Evolutionary conservation across 2,888 invertebrate genomes (phyloP).

Genomic region (Acrobasis repandana): DNA sequence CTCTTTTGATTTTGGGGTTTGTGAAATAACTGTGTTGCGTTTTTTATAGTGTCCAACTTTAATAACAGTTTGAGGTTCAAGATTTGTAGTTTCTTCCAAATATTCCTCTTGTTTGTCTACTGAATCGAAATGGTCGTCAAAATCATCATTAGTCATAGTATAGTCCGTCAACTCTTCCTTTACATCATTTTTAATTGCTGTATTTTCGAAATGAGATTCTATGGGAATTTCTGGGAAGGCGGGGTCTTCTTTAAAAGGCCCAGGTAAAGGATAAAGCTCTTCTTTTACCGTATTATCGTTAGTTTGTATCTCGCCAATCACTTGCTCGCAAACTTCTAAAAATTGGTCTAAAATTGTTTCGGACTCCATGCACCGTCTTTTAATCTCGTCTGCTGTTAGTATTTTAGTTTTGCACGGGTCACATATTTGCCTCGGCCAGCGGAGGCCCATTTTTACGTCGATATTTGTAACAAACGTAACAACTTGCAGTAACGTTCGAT

Average conservation of each 20-base stretch:
- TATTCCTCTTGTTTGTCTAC: slow-evolving; percentile 1
- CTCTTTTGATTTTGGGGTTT: slow-evolving; percentile 27
- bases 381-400: slow-evolving; percentile 60
- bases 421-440: slow-evolving; percentile 66
- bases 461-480: slow-evolving; percentile 57
- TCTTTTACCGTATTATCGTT: slow-evolving; percentile 25
- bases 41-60: not conserved
- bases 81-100: not conserved
- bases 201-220: not conserved
- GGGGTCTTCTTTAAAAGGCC: not conserved
- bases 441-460: slow-evolving; percentile 50
- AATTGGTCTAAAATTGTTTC: slow-evolving; percentile 53
- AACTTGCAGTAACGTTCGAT: slow-evolving; percentile 51
- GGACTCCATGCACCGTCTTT: slow-evolving; percentile 59
- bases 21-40: not conserved
- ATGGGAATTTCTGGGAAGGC: not conserved
- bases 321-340: slow-evolving; percentile 31
- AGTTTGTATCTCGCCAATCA: slow-evolving; percentile 3
- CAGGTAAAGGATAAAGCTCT: not conserved
- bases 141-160: not conserved
- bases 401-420: slow-evolving; percentile 55
- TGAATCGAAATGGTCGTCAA: slow-evolving; percentile 5
- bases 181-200: slow-evolving; percentile 7
- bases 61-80: not conserved
- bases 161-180: not conserved